Conservation (phyloP, 2,113 vertebrate species). For the Seriola rivoliana region DNA sequence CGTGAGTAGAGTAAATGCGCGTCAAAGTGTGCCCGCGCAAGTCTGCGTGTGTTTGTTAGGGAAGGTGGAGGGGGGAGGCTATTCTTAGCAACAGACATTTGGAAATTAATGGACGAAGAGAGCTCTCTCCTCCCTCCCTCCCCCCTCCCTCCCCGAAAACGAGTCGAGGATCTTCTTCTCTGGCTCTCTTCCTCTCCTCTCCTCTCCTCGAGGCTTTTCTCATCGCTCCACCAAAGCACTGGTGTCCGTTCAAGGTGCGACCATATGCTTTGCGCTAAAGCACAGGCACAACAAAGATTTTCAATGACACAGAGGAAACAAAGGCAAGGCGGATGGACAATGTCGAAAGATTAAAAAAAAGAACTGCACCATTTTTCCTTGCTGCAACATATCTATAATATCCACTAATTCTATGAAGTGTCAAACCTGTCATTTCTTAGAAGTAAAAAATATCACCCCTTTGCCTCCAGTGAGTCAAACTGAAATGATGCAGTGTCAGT, state of each 20-base stretch:
- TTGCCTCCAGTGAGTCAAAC: background rate
- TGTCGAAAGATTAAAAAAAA: background rate
- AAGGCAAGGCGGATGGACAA: background rate
- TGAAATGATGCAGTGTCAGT: background rate
- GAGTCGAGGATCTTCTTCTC: conserved; percentile 61
- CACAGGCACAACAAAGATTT: conserved; percentile 17
- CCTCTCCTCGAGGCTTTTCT: conserved; percentile 24
- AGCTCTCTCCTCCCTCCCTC: conserved; percentile 63
- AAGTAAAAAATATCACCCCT: no score
- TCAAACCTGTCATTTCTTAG: background rate
- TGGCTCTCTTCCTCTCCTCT: conserved; percentile 14
- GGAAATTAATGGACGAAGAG: conserved; percentile 84
- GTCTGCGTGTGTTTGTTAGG: conserved; percentile 63
- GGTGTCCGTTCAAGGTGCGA: conserved; percentile 64
- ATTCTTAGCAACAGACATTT: conserved; percentile 85
- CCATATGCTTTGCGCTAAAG: conserved; percentile 43
- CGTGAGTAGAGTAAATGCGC: conserved; percentile 44
- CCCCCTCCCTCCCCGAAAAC: conserved; percentile 42
- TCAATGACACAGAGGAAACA: conserved; percentile 4
- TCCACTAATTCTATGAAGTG: background rate
- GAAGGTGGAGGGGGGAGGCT: conserved; percentile 71
- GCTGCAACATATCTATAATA: background rate
- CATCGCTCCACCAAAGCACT: conserved; percentile 44
- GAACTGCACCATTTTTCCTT: background rate
- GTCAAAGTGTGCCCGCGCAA: conserved; percentile 35